phyloP scores from a whole-genome alignment of 2,888 invertebrate species.

The Meliscaeva auricollis region DNA sequence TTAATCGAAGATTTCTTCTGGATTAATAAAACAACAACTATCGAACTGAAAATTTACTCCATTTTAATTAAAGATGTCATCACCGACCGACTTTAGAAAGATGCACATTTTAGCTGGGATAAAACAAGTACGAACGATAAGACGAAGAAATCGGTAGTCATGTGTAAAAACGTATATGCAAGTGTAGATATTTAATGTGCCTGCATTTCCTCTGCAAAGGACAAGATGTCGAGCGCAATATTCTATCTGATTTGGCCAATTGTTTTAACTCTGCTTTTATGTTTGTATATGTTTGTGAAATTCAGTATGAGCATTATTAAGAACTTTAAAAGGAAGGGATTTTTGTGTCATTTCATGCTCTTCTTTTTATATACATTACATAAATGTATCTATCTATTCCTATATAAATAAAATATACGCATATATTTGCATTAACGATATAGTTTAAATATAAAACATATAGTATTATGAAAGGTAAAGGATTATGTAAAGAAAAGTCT shows the following conservation, averaged over 20 bases:
- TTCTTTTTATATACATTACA: not conserved
- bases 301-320: constrained; percentile 56
- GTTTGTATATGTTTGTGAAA: constrained; percentile 56
- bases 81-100: not conserved
- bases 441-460: constrained; percentile 27
- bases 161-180: constrained; percentile 57
- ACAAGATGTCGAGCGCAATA: constrained; percentile 76
- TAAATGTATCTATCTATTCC: not conserved
- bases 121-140: constrained; percentile 64
- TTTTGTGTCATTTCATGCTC: constrained; percentile 56
- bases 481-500: constrained; percentile 37
- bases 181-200: constrained; percentile 64
- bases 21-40: too few relatives aligned
- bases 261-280: constrained; percentile 66
- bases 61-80: constrained; percentile 1
- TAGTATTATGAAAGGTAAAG: constrained; percentile 30
- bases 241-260: constrained; percentile 76
- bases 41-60: not conserved
- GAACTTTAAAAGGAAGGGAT: constrained; percentile 51
- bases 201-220: constrained; percentile 72
- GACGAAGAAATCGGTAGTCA: constrained; percentile 64
- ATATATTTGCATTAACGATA: constrained; percentile 3
- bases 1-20: too few relatives aligned
- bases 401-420: not conserved
- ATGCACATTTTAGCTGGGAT: constrained; percentile 31